Evolutionary conservation across 2,888 invertebrate species (phyloP).

Genomic region (Melolontha melolontha): DNA sequence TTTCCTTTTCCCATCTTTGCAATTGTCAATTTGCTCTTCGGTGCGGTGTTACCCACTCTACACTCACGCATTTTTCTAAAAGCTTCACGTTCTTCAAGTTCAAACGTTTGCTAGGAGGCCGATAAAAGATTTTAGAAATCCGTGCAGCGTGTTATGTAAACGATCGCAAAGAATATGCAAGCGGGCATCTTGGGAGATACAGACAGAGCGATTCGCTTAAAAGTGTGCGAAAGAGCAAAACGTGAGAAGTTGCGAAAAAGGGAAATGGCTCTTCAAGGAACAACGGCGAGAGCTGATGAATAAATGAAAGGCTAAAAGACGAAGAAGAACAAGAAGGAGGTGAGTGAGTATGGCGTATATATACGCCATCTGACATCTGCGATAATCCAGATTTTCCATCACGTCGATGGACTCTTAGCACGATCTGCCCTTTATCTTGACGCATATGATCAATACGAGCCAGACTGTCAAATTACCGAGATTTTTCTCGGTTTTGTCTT

Average conservation of each 20-base stretch:
- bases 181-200: too few species aligned
- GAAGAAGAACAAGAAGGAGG: slow-evolving; percentile 9
- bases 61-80: neutral
- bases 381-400: slow-evolving; percentile 24
- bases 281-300: slow-evolving; percentile 24
- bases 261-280: slow-evolving; percentile 19
- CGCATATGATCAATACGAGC: slow-evolving; percentile 22
- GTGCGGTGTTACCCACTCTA: neutral
- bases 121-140: slow-evolving; percentile 11
- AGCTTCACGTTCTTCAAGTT: neutral
- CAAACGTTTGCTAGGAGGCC: neutral
- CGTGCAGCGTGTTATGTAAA: too few species aligned
- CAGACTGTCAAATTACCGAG: slow-evolving; percentile 14
- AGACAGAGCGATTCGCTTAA: too few species aligned
- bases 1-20: slow-evolving; percentile 11
- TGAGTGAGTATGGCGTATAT: neutral
- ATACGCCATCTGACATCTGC: slow-evolving; percentile 9
- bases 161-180: too few species aligned
- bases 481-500: slow-evolving; percentile 10
- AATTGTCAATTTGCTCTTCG: neutral
- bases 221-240: neutral
- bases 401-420: slow-evolving; percentile 14
- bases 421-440: slow-evolving; percentile 17
- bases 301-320: slow-evolving; percentile 22
- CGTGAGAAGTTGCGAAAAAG: slow-evolving; percentile 28